Evolutionary conservation across 2,888 invertebrate genomes (phyloP).

Genomic region (Hartigia nigra): DNA sequence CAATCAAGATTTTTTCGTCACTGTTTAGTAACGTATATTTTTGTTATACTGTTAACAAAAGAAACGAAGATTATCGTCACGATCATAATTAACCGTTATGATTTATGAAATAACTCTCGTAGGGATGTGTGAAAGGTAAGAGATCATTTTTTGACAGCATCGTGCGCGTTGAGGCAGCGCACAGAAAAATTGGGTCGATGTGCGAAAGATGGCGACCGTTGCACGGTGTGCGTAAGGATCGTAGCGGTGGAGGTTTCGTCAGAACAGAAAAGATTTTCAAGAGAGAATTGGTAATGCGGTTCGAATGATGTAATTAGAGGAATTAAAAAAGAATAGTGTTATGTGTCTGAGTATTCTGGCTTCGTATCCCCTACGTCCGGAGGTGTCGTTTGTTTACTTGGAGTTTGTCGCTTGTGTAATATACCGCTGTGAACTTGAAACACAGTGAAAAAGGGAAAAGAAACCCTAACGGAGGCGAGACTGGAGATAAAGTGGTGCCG

Average conservation of each 20-base stretch:
- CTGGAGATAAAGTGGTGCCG: constrained; percentile 45
- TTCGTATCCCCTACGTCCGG: constrained; percentile 5
- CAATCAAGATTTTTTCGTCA: not conserved
- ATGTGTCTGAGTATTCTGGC: not conserved
- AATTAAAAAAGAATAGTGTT: constrained; percentile 7
- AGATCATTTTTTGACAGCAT: constrained; percentile 14
- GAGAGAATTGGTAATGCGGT: not conserved
- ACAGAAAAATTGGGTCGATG: constrained; percentile 60
- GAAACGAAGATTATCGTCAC: not conserved
- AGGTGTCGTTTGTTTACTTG: constrained; percentile 52
- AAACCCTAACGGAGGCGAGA: constrained; percentile 16
- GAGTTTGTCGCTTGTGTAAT: constrained; percentile 39
- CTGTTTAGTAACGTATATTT: not conserved
- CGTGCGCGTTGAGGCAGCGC: constrained; percentile 26
- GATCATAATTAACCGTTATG: not conserved
- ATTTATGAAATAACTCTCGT: not conserved
- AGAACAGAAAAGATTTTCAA: not conserved
- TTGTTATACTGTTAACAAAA: not conserved
- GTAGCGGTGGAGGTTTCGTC: not conserved
- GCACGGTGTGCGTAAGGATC: constrained; percentile 35
- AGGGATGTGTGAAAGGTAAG: not conserved
- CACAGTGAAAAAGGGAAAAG: constrained; percentile 27
- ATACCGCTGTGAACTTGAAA: constrained; percentile 27
- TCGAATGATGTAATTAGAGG: not conserved
- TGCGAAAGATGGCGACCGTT: constrained; percentile 59